phyloP scores from a whole-genome alignment of 2,888 invertebrate genomes.

The Ypsolopha scabrella region DNA sequence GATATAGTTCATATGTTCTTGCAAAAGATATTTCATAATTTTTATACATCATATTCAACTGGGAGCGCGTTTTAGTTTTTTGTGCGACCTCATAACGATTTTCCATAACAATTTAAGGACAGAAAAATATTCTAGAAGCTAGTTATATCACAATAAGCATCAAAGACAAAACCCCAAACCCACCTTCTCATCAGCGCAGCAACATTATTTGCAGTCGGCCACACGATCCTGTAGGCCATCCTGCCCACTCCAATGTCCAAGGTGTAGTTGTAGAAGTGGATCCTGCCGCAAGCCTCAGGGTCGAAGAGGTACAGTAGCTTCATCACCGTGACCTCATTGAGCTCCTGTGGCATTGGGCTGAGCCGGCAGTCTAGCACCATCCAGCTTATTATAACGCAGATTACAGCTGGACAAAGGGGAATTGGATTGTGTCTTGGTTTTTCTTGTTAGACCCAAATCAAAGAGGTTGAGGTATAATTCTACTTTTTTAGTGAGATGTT shows the following conservation, averaged over 20 bases:
- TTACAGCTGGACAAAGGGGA: constrained; percentile 24
- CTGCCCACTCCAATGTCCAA: constrained; percentile 7
- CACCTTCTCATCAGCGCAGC: constrained; percentile 40
- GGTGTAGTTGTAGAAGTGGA: constrained; percentile 48
- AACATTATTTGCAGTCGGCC: constrained; percentile 35
- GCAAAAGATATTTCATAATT: too few species aligned
- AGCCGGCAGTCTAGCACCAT: constrained; percentile 35
- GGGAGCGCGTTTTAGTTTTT: too few species aligned
- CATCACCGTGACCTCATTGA: constrained; percentile 42
- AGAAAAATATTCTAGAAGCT: too few species aligned
- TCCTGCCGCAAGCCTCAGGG: constrained; percentile 36
- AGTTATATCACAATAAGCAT: too few species aligned
- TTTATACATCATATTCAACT: too few species aligned
- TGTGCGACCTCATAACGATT: too few species aligned
- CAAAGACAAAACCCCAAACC: constrained; percentile 3
- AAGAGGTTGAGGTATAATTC: not conserved
- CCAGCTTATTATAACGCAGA: constrained; percentile 35
- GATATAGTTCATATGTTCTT: too few species aligned
- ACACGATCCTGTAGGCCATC: constrained; percentile 27
- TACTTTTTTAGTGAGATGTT: too few species aligned
- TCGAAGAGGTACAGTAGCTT: constrained; percentile 53
- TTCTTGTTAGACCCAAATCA: not conserved
- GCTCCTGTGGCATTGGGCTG: constrained; percentile 25
- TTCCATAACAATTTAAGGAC: too few species aligned
- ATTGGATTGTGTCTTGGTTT: not conserved